Base-by-base conservation (phyloP, 2,888 invertebrate species). In the Linnaemya tessellans region DNA sequence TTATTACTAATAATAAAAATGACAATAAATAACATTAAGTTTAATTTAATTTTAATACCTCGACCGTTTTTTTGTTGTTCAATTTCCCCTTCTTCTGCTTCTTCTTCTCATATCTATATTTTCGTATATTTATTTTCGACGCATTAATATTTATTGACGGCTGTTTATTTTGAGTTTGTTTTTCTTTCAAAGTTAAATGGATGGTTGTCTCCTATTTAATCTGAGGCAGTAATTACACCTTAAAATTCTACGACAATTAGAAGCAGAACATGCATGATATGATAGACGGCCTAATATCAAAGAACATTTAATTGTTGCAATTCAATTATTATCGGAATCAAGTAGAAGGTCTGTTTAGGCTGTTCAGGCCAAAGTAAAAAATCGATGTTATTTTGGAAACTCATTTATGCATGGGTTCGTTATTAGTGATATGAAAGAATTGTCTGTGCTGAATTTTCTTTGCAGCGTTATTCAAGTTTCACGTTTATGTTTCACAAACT, bases 1-100 rank as follows among this genome's bases (percentile, higher is more conserved):
- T 56, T 75, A 64, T 64, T 70, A 64, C 75, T 77, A 70, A 77
- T 77, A 70, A 77, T 62, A 65, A 67, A 25, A 62, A 49, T 67
- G 22, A 35, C 46, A 56, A 56, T 54, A 74, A 49, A 54, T 49
- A 58, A 43, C 15, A 79, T 62, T 62, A 60, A 75, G 41, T 79
- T 70, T 35, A 56, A 73, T 38, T 64, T 49, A 58, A 80, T 80
- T 58, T 10, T 80, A 73, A 73, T 38, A 64, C 22, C 25, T 41
- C 15, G 13, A 10, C 25, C 11, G 46, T 58, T 22, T 78, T 22
- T 10, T 56, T 79, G n/a, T 62, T 62, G 49, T 41, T 70, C 30
- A 30, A 30, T 30, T 30, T 30, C 30, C 30, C 30, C 15, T 78
- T 46, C 9, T 46, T 46, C 41, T 41, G 18, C 41, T 41, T 62